These are phyloP conservation scores for Drosophila pruinosa DNA, from an alignment of 1,140 invertebrate genomes.

Conservation along the genomic window DNA sequence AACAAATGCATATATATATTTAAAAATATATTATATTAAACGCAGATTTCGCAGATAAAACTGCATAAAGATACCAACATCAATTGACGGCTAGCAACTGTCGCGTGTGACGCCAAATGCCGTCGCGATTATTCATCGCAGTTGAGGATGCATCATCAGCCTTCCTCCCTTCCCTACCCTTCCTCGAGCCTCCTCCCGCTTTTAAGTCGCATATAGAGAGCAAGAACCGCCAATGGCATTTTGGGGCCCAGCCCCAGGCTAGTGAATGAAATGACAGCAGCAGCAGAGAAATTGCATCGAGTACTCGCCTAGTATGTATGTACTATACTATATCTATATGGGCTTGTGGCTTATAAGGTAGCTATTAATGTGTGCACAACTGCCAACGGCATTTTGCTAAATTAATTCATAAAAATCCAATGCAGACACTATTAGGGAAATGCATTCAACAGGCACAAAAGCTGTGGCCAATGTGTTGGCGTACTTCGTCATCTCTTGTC, in stretches of 20 bases:
- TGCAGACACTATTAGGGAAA: constrained; percentile 72
- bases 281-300: constrained; percentile 44
- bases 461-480: constrained; percentile 11
- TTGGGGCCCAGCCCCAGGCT: constrained; percentile 32
- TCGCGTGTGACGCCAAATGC: constrained; percentile 70
- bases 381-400: constrained; percentile 71
- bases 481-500: constrained; percentile 16
- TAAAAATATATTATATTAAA: background rate
- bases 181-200: background rate
- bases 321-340: no score
- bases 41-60: constrained; percentile 8
- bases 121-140: constrained; percentile 66
- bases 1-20: background rate
- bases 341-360: constrained; percentile 26
- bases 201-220: constrained; percentile 16
- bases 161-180: background rate
- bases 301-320: background rate
- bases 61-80: constrained; percentile 62
- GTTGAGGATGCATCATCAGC: constrained; percentile 65
- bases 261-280: constrained; percentile 75
- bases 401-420: constrained; percentile 81
- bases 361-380: constrained; percentile 73
- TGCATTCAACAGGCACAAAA: constrained; percentile 39
- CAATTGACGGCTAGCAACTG: constrained; percentile 74
- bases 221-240: constrained; percentile 49